Base-by-base conservation (phyloP, 1,140 invertebrate genomes). In the Hylaeus anthracinus region DNA sequence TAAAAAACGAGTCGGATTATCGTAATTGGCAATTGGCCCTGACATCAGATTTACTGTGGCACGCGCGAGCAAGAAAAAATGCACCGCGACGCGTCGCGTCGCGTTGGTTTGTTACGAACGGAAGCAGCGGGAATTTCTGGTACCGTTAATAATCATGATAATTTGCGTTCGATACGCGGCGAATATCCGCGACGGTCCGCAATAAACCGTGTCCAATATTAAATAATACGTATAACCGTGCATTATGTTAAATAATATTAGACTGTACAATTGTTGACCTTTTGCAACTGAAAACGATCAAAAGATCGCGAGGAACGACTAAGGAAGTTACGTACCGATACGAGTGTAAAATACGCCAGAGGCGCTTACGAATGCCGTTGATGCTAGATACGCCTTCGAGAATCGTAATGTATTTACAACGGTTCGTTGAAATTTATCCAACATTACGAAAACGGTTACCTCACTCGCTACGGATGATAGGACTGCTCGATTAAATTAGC, bases 131-230 rank as follows among this genome's bases (percentile, higher is more conserved):
- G 15, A 66, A 51, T 51, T 12, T 53, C 9, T 66, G 41, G 60
- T 74, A 80, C 71, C 78, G 78, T 80, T 80, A 80, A 74, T 74
- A 80, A 80, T 66, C 4, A 51, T 14, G 63, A 39, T 60, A 15
- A 74, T 74, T 66, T 26, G 51, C 63, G 56, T 39, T 56, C 48
- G 58, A 71, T 43, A n/a, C 43, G 26, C 71, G 51, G n/a, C 60
- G 41, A 1, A 55, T 26, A 53, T 41, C 37, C 53, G 53, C 9
- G 73, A 58, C 53, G 10, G 37, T 48, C n/a, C n/a, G 12, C 14
- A 15, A 72, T 64, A 65, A 67, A 51, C 2, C 3, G n/a, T 5
- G 9, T 2, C 45, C 10, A 3, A 26, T 26, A 51, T 53, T 37
- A 67, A 67, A 67, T 67, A 67, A 67, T 67, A 53, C n/a, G 26